Evolutionary conservation across 2,888 invertebrate species (phyloP), one percentile per base, ranked within the genome.

Genomic region (Opisthograptis luteolata): DNA sequence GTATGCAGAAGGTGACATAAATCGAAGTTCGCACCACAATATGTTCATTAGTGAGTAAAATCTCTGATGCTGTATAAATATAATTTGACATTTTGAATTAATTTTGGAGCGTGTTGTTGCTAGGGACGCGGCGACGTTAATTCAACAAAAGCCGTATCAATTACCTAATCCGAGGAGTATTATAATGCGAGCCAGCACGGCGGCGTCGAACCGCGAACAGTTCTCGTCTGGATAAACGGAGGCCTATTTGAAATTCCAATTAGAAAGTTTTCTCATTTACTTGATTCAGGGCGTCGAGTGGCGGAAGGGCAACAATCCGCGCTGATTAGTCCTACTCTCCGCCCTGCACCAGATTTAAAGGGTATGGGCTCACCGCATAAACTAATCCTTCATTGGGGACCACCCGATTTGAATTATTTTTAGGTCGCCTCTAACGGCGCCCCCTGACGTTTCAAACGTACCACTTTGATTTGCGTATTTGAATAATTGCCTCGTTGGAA

Each of bases 211-310:
- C 79, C 81, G 81, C 81, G 79, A 84, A 83, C 79, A 78, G 78
- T 77, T 81, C 79, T 81, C 81, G 75, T 84, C 81, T 77, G 79
- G 81, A 84, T 84, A 87, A 87, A 84, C 84, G 84, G 80, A 77
- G 74, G 83, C 84, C 85, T 86, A 85, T 88, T 88, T 88, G 87
- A 89, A 89, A 83, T 88, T 89, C 87, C 89, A 88, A 89, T 89
- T 88, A 88, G 84, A 89, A 89, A 89, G 87, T 89, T 89, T 89
- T 88, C 88, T 88, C 88, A 89, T 89, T 89, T 89, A 86, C 81
- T 84, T 87, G 87, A 88, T 86, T 87, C 85, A 84, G 85, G 81
- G 84, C 79, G 87, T 77, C 72, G 85, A 82, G 82, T 82, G 75
- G 84, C 79, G 81, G 79, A 84, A 83, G 85, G 87, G 87, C 86